Evolutionary conservation across 2,797 vertebrate genomes (phyloP), one percentile per base, ranked within the genome.

Genomic region (Sus cebifrons): DNA sequence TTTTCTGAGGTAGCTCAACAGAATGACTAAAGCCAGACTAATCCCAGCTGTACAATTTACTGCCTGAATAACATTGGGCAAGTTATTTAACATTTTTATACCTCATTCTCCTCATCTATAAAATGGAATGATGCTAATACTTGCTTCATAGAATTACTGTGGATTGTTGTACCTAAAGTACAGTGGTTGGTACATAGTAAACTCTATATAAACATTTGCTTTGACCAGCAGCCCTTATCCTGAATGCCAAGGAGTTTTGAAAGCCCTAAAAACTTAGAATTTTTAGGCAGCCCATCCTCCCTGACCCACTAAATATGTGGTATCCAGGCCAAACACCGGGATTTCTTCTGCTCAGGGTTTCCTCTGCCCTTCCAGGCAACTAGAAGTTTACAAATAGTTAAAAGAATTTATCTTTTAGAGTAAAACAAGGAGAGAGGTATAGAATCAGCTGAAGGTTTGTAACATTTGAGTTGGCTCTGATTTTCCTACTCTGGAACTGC

Each of bases 1-100:
- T 93, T 93, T 96, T 85, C 68, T 62, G 36, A 88, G 18, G 18
- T 62, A 71, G 23, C 65, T 89, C 62, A 87, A 27, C 4, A 62
- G 7, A 84, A 77, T 44, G 25, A 40, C 52, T 77, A 52, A 25
- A 85, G 74, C 12, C 13, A 83, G 29, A 87, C 20, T 40, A 84
- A 90, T 75, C 11, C 15, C 23, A 92, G 29, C 27, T 75, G 27
- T 92, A 74, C 60, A 58, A 36, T 6, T 79, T 84, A 79, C 14
- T n/a, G 32, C 56, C 71, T 88, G 20, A 10, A 52, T 70, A 81
- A 91, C 36, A 90, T 2, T 70, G 23, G 56, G 65, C 20, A 87
- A 58, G 11, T 79, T 89, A 62, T 25, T 94, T 36, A 79, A 81
- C 12, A 16, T 79, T 96, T 60, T 67, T 70, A 32, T 62, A 70